Percentiles rank a stretch among this genome's conserved stretches.
Evolutionary conservation across 1,140 invertebrate genomes (phyloP).

Genomic region (Triops cancriformis): DNA sequence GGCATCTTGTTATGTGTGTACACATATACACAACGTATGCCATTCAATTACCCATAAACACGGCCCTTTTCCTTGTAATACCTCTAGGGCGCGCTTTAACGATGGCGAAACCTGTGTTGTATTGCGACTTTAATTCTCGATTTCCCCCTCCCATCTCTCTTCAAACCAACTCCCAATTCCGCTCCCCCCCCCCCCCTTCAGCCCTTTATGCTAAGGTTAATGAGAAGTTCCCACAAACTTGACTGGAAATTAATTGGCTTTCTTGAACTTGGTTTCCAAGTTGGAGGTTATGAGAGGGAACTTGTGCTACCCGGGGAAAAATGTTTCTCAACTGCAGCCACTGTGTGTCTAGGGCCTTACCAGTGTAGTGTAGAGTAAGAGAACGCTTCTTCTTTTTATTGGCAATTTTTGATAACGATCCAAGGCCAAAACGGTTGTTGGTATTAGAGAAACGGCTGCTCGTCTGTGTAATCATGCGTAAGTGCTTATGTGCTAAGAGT

Average conservation of each 20-base stretch:
- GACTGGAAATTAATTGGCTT: conserved; percentile 1
- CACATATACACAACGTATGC: not conserved
- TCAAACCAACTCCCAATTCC: not conserved
- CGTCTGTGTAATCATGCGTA: conserved; percentile 7
- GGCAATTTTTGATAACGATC: not conserved
- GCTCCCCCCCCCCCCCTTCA: not conserved
- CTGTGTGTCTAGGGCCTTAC: too few relatives aligned
- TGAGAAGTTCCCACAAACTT: not conserved
- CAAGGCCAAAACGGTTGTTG: not conserved
- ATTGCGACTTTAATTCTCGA: not conserved
- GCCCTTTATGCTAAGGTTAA: not conserved
- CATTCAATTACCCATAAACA: conserved; percentile 9
- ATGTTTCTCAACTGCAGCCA: too few relatives aligned
- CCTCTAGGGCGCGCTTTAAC: not conserved
- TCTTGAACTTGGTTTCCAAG: not conserved
- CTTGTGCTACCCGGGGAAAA: too few relatives aligned
- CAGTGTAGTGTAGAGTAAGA: too few relatives aligned
- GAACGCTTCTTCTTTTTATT: not conserved
- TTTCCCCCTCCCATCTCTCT: not conserved
- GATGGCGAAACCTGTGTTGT: not conserved
- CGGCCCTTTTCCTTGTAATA: conserved; percentile 5
- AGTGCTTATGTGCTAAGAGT: conserved; percentile 10
- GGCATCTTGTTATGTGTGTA: not conserved
- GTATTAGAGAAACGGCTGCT: conserved; percentile 3
- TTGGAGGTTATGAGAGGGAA: too few relatives aligned